Base-by-base conservation (phyloP, 2,888 invertebrate genomes). In the Lucinisca nassula region DNA sequence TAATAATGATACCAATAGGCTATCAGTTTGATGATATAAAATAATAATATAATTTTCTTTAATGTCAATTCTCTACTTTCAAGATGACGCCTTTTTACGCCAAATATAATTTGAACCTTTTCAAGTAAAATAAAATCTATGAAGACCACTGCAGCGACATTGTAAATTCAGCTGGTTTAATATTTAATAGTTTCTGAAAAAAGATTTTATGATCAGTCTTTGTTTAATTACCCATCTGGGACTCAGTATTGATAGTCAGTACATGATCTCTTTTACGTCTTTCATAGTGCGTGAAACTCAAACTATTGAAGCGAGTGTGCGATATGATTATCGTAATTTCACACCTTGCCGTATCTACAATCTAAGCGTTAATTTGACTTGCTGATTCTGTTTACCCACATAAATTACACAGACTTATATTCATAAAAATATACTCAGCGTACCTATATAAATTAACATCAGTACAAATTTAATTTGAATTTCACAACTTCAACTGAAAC, bases 41-140 rank as follows among this genome's bases (percentile, higher is more conserved):
- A 67, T 67, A 67, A 67, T 67, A 32, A 67, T 35, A 35, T 67
- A 67, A 67, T 67, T 67, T 67, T n/a, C 35, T 55, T 67, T 67
- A 67, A 4, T 12, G 67, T 8, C 35, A 12, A 10, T 32, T 32
- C 35, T 35, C 8, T 35, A 67, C 4, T 21, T 14, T 67, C 30
- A 35, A 67, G 67, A 67, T 67, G 67, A 67, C 67, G 24, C 67
- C 67, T 67, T 35, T 21, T 21, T 32, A n/a, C 35, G 4, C 17
- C 17, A 67, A 67, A 67, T 67, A 35, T 67, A 67, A 67, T 67
- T 67, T 35, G 67, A 67, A 10, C 35, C 17, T 17, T 67, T 67
- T 17, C 21, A 4, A 3, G 3, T 35, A 17, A 67, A 67, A 67
- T 67, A 67, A 35, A 32, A 67, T 67, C 67, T 67, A 35, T 35